Evolutionary conservation across 23 tunicate genomes (phyloP).

Genomic region (Corella eumyota): DNA sequence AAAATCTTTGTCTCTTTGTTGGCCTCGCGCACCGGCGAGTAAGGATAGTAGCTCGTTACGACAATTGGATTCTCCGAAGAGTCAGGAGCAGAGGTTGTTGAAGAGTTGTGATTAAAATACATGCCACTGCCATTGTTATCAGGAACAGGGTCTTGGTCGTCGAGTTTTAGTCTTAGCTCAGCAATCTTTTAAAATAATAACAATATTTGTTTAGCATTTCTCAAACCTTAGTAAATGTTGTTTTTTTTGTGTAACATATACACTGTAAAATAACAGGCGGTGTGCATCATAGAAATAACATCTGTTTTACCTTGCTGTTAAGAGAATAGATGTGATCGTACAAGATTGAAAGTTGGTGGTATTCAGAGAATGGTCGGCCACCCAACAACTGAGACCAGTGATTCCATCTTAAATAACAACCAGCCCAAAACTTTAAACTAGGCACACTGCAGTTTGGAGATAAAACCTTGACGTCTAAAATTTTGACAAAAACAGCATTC

Average conservation of each 20-base stretch:
- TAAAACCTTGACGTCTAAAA: too few species aligned
- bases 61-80: slow-evolving; percentile 6
- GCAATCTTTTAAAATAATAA: background rate
- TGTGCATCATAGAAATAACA: too few species aligned
- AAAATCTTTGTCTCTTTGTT: slow-evolving; percentile 27
- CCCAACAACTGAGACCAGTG: slow-evolving; percentile 64
- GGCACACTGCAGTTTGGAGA: slow-evolving; percentile 15
- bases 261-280: too few species aligned
- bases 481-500: too few species aligned
- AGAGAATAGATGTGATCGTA: slow-evolving; percentile 46
- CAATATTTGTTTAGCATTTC: too few species aligned
- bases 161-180: background rate
- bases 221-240: too few species aligned
- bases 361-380: slow-evolving; percentile 33
- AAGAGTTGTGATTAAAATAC: slow-evolving; percentile 32
- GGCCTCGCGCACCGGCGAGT: slow-evolving; percentile 20
- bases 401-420: slow-evolving; percentile 61
- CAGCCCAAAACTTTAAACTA: slow-evolving; percentile 34
- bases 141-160: background rate
- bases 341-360: slow-evolving; percentile 23
- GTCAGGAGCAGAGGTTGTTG: background rate
- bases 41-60: slow-evolving; percentile 35
- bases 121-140: slow-evolving; percentile 38
- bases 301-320: slow-evolving; percentile 33
- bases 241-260: too few species aligned